Evolutionary conservation across 2,113 vertebrate genomes (phyloP).

Genomic region (Corvus moneduloides): DNA sequence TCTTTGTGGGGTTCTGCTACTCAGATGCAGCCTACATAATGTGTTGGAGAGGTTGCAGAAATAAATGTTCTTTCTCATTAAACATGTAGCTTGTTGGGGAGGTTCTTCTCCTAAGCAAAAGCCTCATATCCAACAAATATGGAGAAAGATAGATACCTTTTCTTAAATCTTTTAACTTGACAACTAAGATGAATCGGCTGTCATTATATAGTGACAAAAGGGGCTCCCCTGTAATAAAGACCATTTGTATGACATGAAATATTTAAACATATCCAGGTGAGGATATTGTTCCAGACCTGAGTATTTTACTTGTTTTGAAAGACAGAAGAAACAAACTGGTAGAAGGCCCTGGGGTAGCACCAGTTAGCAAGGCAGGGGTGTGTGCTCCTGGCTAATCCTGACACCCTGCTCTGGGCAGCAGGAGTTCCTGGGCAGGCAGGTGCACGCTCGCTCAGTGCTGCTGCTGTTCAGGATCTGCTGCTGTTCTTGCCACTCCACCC

Average conservation of each 20-base stretch:
- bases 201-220: neutral
- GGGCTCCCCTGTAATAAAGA: neutral
- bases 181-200: neutral
- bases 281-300: neutral
- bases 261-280: neutral
- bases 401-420: neutral
- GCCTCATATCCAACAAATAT: neutral
- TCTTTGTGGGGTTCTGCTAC: neutral
- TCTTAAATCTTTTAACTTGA: neutral
- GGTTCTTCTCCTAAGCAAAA: neutral
- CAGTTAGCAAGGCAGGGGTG: too few species aligned
- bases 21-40: neutral
- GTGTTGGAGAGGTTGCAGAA: neutral
- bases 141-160: fast-evolving
- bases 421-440: neutral
- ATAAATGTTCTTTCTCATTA: neutral
- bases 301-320: neutral
- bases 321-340: neutral
- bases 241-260: neutral
- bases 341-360: neutral
- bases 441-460: fast-evolving
- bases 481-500: neutral
- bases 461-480: neutral
- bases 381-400: neutral
- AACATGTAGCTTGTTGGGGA: neutral